Percentiles rank a stretch among this genome's conserved stretches.
Conservation (phyloP, 1,140 invertebrate species). For the Drosophila pseudoananassae region DNA sequence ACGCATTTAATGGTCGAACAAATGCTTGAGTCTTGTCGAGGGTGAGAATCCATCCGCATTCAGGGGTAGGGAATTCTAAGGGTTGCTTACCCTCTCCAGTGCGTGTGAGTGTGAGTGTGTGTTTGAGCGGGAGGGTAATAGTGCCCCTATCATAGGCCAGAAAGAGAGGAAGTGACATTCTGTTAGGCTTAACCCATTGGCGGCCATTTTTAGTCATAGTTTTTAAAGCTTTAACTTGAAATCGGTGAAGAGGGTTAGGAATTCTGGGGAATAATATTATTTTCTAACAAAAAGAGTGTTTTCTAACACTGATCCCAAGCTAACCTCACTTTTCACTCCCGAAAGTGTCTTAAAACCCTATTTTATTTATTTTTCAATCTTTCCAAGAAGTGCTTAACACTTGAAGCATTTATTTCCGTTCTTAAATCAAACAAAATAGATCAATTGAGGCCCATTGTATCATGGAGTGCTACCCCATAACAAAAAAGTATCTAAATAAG, state of each 20-base stretch:
- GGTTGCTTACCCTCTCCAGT: conserved; percentile 34
- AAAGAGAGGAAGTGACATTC: conserved; percentile 17
- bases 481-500: not conserved
- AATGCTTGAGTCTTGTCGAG: conserved; percentile 27
- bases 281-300: no score
- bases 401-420: not conserved
- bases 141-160: conserved; percentile 6
- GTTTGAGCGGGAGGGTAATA: conserved; percentile 31
- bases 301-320: no score
- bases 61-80: conserved; percentile 22
- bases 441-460: not conserved
- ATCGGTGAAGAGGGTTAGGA: not conserved
- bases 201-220: conserved; percentile 40
- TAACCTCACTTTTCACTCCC: not conserved
- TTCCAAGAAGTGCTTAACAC: not conserved
- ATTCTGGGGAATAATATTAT: no score
- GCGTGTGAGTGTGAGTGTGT: conserved; percentile 1
- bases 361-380: not conserved
- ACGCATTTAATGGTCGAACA: conserved; percentile 68
- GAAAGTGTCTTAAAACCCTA: not conserved
- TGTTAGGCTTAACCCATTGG: conserved; percentile 41
- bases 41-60: conserved; percentile 27
- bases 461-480: not conserved
- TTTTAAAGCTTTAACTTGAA: conserved; percentile 3
- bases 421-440: not conserved